Evolutionary conservation across 2,888 invertebrate genomes (phyloP).

Genomic region (Panopea generosa): DNA sequence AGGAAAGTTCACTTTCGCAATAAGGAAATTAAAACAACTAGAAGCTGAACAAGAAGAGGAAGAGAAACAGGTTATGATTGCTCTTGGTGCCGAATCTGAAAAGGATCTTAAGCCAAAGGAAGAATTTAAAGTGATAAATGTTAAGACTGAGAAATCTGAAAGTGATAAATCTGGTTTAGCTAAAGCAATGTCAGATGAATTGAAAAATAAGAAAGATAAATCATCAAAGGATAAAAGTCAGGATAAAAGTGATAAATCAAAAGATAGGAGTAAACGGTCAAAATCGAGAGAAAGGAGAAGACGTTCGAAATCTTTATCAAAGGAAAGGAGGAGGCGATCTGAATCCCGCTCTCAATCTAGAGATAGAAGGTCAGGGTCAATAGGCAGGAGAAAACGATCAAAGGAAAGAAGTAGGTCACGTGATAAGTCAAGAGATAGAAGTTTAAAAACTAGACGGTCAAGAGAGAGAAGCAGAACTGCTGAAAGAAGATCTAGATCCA

Average conservation of each 20-base stretch:
- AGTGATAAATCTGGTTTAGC: conserved; percentile 8
- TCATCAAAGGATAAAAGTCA: conserved; percentile 28
- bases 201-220: conserved; percentile 35
- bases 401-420: conserved; percentile 13
- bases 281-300: conserved; percentile 22
- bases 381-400: conserved; percentile 19
- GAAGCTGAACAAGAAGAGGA: conserved; percentile 63
- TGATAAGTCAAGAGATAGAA: conserved; percentile 31
- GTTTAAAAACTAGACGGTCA: conserved; percentile 24
- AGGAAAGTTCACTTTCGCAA: conserved; percentile 57
- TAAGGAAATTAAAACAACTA: conserved; percentile 56
- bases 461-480: conserved; percentile 25
- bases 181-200: not conserved
- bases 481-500: conserved; percentile 29
- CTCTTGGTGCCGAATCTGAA: conserved; percentile 38
- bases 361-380: conserved; percentile 27
- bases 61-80: conserved; percentile 48
- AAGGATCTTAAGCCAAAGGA: conserved; percentile 10
- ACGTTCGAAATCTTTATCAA: not conserved
- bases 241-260: conserved; percentile 19
- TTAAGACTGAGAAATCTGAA: not conserved
- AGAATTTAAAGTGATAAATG: conserved; percentile 8
- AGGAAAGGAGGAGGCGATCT: conserved; percentile 15
- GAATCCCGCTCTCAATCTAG: conserved; percentile 7
- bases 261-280: conserved; percentile 41